Evolutionary conservation across 2,888 invertebrate species (phyloP), one percentile per base, ranked within the genome.

Genomic region (Acleris literana): DNA sequence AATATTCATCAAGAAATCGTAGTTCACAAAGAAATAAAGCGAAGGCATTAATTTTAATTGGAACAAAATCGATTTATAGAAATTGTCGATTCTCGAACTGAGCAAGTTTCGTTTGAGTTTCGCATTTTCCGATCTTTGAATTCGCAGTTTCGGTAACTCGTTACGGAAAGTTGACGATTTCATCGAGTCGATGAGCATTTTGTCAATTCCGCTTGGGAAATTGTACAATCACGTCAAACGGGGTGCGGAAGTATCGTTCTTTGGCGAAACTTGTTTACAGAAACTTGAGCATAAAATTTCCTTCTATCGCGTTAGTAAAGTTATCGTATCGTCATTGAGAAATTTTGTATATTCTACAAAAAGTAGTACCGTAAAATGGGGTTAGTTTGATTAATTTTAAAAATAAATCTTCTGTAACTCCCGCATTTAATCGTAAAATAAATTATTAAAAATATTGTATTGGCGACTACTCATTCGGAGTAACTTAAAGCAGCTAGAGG

Each of bases 81-180:
- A 54, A 56, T 68, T 52, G 43, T 70, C 58, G 69, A 61, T 57
- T 61, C 69, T 51, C 61, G 48, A 71, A 69, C 63, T 65, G 72
- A 68, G 63, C 70, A 71, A 74, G 71, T 74, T 74, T 73, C 71
- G 71, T 74, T 72, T 70, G 70, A 71, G 70, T 72, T 72, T 71
- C 66, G 64, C 56, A 69, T 72, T 72, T 69, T 55, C 59, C 57
- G 67, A 48, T 69, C 71, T 69, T 65, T 56, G 33, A 60, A 67
- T 29, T 46, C 44, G 53, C 68, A 69, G 56, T 69, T 68, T 64
- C 44, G 43, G 53, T 59, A 68, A 68, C 64, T 69, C 69, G 69
- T 68, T 69, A 69, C 20, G 57, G 54, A 64, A 77, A 76, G 69
- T 74, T 71, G 70, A 72, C 66, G 68, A 70, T 69, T 72, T 67